Conservation (phyloP, 2,113 vertebrate species). For the Rhipidura dahli region DNA sequence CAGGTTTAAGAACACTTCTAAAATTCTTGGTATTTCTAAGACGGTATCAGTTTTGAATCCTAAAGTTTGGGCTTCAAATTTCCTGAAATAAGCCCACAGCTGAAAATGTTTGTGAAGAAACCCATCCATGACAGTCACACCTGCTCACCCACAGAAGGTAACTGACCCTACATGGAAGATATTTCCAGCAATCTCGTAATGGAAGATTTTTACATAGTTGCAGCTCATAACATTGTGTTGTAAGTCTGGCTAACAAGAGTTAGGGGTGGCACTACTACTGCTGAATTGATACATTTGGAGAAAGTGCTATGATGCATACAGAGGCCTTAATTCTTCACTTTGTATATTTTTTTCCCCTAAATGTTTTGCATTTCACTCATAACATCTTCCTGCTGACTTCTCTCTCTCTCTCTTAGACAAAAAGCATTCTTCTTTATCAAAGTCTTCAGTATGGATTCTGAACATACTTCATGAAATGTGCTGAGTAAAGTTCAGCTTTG, state of each 20-base stretch:
- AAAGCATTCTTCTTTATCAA: not conserved
- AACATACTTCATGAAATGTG: not conserved
- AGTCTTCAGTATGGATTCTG: not conserved
- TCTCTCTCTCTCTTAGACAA: not conserved
- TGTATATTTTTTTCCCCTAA: accelerated
- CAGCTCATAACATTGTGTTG: not conserved
- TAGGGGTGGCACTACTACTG: not conserved
- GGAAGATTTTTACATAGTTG: not conserved
- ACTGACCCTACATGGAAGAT: not conserved
- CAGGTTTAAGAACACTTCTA: not conserved
- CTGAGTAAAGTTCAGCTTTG: not conserved
- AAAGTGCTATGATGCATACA: not conserved
- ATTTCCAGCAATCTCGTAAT: not conserved
- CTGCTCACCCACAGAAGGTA: not conserved
- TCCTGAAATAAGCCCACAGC: not conserved
- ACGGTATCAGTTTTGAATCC: not conserved
- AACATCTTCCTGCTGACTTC: not conserved
- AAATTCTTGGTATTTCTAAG: not conserved
- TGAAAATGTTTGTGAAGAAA: not conserved
- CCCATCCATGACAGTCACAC: not conserved
- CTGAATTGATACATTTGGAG: not conserved
- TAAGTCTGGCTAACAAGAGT: not conserved
- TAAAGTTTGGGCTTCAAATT: not conserved
- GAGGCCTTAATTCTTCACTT: not conserved
- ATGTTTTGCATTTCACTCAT: not conserved